These are phyloP conservation scores for Pheosia gnoma DNA, from an alignment of 2,888 invertebrate genomes.

Conservation along the genomic window DNA sequence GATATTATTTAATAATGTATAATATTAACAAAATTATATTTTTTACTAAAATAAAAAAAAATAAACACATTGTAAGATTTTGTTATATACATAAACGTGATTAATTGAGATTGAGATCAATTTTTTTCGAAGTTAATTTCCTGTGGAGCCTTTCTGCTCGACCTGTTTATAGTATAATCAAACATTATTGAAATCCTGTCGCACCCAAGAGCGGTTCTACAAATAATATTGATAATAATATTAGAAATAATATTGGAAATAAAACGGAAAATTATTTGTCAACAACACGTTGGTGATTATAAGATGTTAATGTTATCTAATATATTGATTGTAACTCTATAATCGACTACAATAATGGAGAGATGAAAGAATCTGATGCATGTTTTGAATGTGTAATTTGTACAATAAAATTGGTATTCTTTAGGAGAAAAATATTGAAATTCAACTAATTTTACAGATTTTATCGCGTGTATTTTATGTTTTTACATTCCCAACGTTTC, in stretches of 20 bases:
- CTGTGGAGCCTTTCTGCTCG: conserved; percentile 29
- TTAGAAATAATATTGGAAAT: conserved; percentile 15
- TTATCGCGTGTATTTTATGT: too few species aligned
- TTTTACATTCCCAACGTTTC: too few species aligned
- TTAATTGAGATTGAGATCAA: conserved; percentile 3
- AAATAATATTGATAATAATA: conserved; percentile 19
- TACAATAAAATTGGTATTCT: not conserved
- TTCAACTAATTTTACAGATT: too few species aligned
- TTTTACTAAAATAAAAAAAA: too few species aligned
- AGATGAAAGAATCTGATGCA: not conserved
- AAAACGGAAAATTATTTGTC: conserved; percentile 11
- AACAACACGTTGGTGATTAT: not conserved
- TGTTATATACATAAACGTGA: too few species aligned
- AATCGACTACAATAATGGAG: not conserved
- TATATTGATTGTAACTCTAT: not conserved
- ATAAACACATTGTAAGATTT: too few species aligned
- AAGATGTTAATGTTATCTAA: not conserved
- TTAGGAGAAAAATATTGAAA: too few species aligned
- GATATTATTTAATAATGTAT: too few species aligned
- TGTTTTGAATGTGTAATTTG: not conserved
- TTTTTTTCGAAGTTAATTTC: conserved; percentile 43
- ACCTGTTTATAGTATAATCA: conserved; percentile 33
- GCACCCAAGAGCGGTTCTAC: conserved; percentile 10
- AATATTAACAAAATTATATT: too few species aligned
- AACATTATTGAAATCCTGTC: conserved; percentile 25